Evolutionary conservation across 1,140 invertebrate species (phyloP).

Genomic region (Lucilia cuprina): DNA sequence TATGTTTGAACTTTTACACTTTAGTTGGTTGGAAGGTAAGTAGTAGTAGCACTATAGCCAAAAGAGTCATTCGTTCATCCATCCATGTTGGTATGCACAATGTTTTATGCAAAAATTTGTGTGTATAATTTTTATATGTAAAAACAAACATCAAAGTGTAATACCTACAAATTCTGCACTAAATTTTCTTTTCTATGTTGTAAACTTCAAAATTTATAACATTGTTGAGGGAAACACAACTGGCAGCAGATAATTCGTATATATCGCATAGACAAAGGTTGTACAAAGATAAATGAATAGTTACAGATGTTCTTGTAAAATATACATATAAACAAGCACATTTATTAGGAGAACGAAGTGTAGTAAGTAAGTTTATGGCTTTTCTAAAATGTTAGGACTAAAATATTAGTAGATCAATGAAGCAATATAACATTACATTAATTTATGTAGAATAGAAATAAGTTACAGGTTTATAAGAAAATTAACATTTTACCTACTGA

Average conservation of each 20-base stretch:
- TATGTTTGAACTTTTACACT: neutral
- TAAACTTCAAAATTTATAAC: neutral
- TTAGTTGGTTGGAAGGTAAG: too few relatives aligned
- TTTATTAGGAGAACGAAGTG: neutral
- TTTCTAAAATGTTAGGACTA: neutral
- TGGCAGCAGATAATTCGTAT: neutral
- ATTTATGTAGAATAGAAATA: too few relatives aligned
- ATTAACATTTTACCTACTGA: too few relatives aligned
- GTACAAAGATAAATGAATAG: neutral
- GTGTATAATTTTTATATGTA: neutral
- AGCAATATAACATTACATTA: too few relatives aligned
- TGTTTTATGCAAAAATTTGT: conserved; percentile 3
- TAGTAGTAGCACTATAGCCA: neutral
- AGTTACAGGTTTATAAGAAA: too few relatives aligned
- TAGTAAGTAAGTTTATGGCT: neutral
- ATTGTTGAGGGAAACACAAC: neutral
- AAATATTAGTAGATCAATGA: neutral
- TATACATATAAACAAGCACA: neutral
- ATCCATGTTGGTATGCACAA: neutral
- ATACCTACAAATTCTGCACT: neutral
- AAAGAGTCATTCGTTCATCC: neutral
- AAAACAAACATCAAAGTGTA: neutral
- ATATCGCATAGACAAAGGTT: too few relatives aligned
- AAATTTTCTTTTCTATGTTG: neutral
- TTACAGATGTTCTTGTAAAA: neutral